A percentile compares a stretch with the other conserved stretches of the same genome.
These are phyloP conservation scores for Monopis laevigella DNA, from an alignment of 2,888 invertebrate species.

Conservation along the genomic window DNA sequence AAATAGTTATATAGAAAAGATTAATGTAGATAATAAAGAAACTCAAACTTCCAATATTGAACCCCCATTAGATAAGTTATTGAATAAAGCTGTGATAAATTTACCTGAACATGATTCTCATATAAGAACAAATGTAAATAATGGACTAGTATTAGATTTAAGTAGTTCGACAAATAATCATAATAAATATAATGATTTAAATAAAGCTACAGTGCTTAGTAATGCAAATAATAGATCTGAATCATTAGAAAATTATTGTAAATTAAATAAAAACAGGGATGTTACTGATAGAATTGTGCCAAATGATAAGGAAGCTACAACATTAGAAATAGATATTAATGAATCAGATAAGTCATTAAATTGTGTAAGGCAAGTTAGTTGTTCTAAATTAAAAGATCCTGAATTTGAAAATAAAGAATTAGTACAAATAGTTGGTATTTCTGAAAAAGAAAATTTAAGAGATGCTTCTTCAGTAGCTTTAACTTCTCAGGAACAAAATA, in stretches of 20 bases:
- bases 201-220: constrained; percentile 28
- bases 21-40: constrained; percentile 38
- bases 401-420: no score
- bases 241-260: constrained; percentile 61
- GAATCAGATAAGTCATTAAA: no score
- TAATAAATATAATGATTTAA: constrained; percentile 26
- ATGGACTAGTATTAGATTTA: constrained; percentile 43
- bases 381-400: no score
- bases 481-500: no score
- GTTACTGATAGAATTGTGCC: constrained; percentile 27
- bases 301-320: no score
- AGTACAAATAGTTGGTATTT: no score
- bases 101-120: constrained; percentile 45
- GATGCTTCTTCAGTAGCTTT: no score
- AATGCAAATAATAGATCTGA: constrained; percentile 52
- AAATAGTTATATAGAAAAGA: constrained; percentile 26
- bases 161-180: constrained; percentile 44
- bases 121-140: constrained; percentile 48
- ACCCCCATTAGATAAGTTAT: constrained; percentile 32
- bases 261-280: constrained; percentile 61
- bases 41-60: constrained; percentile 33
- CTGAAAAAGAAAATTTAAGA: no score
- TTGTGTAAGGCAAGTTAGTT: no score
- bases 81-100: constrained; percentile 52
- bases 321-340: no score